Evolutionary conservation across 2,113 vertebrate genomes (phyloP).

Genomic region (Apistogramma diplotaenia): DNA sequence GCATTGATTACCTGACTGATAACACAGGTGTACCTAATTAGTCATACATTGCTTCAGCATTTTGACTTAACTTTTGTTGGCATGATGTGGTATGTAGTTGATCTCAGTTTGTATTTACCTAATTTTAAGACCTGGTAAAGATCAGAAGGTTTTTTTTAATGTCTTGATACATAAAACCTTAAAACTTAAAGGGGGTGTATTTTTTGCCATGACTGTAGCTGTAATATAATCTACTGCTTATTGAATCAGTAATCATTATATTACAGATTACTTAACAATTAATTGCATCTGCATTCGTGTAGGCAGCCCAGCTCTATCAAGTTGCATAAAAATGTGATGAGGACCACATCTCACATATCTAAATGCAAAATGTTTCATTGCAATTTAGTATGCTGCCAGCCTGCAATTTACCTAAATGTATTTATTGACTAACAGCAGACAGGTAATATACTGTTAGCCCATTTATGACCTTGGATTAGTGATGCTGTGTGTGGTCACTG

Average conservation of each 20-base stretch:
- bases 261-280: background rate
- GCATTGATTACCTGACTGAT: too few species aligned
- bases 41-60: background rate
- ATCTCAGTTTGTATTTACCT: background rate
- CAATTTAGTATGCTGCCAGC: background rate
- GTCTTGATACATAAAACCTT: background rate
- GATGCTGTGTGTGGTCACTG: background rate
- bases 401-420: background rate
- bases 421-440: background rate
- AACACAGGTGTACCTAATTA: background rate
- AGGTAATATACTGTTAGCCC: background rate
- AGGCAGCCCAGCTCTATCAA: background rate
- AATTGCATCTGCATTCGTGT: background rate
- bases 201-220: background rate
- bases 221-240: background rate
- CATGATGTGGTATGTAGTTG: background rate
- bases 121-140: background rate
- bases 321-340: background rate
- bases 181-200: background rate
- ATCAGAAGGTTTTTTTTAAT: background rate
- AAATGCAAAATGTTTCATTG: background rate
- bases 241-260: background rate
- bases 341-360: background rate
- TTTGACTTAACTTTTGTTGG: background rate
- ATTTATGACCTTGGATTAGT: background rate